These are phyloP conservation scores for Clostera curtula DNA, from an alignment of 2,888 invertebrate genomes.

Conservation along the genomic window DNA sequence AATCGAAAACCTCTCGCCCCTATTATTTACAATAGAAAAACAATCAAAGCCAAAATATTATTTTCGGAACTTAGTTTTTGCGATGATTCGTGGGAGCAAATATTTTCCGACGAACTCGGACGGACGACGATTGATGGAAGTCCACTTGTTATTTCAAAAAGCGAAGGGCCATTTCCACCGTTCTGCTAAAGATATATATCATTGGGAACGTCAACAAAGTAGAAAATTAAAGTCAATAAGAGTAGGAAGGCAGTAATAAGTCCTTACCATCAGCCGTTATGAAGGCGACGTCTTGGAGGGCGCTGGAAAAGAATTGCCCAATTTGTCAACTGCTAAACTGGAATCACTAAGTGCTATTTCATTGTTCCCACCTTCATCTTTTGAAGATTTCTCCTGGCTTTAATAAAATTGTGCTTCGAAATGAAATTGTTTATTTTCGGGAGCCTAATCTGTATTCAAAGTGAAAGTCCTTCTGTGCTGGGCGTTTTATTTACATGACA, in stretches of 20 bases:
- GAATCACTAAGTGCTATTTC: conserved; percentile 53
- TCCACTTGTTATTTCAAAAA: conserved; percentile 71
- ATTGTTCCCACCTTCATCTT: conserved; percentile 49
- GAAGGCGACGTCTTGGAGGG: conserved; percentile 49
- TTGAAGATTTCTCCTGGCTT: conserved; percentile 31
- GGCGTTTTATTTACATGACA: conserved; percentile 19
- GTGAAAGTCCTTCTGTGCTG: conserved; percentile 14
- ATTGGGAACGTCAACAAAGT: conserved; percentile 68
- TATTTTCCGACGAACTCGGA: conserved; percentile 66
- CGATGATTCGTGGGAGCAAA: conserved; percentile 60
- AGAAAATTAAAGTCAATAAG: conserved; percentile 73
- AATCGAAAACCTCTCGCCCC: conserved; percentile 45
- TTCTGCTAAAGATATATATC: conserved; percentile 62
- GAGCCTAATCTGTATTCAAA: conserved; percentile 22
- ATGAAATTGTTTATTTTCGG: conserved; percentile 20
- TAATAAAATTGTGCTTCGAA: conserved; percentile 31
- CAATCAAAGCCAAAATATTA: conserved; percentile 66
- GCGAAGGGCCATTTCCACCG: conserved; percentile 63
- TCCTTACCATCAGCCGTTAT: conserved; percentile 44
- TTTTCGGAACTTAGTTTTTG: conserved; percentile 62
- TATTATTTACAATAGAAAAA: conserved; percentile 70
- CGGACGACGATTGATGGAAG: conserved; percentile 62
- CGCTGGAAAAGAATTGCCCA: conserved; percentile 55
- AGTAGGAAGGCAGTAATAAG: conserved; percentile 53
- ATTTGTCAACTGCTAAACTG: conserved; percentile 58